These are phyloP conservation scores for Eretmocerus hayati DNA, from an alignment of 2,888 invertebrate species.

Conservation along the genomic window DNA sequence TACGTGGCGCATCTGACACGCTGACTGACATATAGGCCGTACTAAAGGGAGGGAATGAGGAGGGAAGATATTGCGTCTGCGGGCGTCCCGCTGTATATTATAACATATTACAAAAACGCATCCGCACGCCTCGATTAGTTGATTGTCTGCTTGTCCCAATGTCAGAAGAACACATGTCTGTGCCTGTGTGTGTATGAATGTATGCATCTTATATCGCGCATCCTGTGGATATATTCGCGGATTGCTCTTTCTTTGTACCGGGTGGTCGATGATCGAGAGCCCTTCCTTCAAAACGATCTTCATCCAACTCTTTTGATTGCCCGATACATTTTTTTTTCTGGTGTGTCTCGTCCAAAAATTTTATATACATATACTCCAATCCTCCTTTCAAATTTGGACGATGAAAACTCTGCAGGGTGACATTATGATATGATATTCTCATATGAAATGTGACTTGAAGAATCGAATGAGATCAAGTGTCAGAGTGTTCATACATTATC, in stretches of 20 bases:
- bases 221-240: conserved; percentile 28
- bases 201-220: conserved; percentile 42
- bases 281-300: too few relatives aligned
- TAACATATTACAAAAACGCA: conserved; percentile 49
- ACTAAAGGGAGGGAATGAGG: conserved; percentile 30
- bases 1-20: conserved; percentile 45
- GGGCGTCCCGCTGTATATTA: conserved; percentile 43
- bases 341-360: too few relatives aligned
- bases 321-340: too few relatives aligned
- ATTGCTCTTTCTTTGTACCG: conserved; percentile 31
- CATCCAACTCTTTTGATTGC: too few relatives aligned
- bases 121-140: conserved; percentile 48
- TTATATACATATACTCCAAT: too few relatives aligned
- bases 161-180: conserved; percentile 47
- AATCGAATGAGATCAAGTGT: too few relatives aligned
- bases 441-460: too few relatives aligned
- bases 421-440: too few relatives aligned
- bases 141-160: conserved; percentile 48
- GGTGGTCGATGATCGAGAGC: conserved; percentile 37
- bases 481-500: too few relatives aligned
- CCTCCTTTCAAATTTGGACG: too few relatives aligned
- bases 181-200: too few relatives aligned
- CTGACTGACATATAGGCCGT: conserved; percentile 43
- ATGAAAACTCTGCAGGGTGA: too few relatives aligned
- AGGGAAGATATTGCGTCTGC: background rate